Evolutionary conservation across 2,797 vertebrate species (phyloP).

Genomic region (Crax fasciolata): DNA sequence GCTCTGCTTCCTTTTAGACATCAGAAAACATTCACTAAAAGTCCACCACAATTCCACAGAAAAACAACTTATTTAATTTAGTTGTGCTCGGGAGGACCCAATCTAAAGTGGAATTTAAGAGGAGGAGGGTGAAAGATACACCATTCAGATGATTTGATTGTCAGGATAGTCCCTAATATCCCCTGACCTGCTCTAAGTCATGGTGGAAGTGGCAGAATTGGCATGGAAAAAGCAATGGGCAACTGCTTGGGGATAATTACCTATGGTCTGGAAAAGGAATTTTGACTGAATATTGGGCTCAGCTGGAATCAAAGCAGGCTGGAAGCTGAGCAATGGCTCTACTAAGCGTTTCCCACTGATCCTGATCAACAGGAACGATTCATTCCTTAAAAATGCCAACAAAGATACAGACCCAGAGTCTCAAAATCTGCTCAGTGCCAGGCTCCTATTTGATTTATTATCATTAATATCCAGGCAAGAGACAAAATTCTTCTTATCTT

Average conservation of each 20-base stretch:
- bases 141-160: not conserved
- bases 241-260: not conserved
- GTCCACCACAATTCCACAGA: not conserved
- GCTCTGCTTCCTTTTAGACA: not conserved
- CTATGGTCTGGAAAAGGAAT: not conserved
- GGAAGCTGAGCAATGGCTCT: not conserved
- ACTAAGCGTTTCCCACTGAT: accelerated
- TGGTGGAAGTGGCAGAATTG: not conserved
- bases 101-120: not conserved
- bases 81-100: not conserved
- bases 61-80: not conserved
- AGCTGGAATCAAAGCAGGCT: not conserved
- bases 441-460: not conserved
- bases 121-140: not conserved
- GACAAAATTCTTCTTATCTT: not conserved
- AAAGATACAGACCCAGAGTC: not conserved
- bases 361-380: not conserved
- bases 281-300: not conserved
- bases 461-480: not conserved
- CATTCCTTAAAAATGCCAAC: not conserved
- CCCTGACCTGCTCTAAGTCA: not conserved
- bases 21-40: not conserved
- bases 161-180: not conserved
- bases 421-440: not conserved
- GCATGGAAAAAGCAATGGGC: not conserved